Conservation (phyloP, 2,113 vertebrate genomes). For the Ceyx cyanopectus region DNA sequence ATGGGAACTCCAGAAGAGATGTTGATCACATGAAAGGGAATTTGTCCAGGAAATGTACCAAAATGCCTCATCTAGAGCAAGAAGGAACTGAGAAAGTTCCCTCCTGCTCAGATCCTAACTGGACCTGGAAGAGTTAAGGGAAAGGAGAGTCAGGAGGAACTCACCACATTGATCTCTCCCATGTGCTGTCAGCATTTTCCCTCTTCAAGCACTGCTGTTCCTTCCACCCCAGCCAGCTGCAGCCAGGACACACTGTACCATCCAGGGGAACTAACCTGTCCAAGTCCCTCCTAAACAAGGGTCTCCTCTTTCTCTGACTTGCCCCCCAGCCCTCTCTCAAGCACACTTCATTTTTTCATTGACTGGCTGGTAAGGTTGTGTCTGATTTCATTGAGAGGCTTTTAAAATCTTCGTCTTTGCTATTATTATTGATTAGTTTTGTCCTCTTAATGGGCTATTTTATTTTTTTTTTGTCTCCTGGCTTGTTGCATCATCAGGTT, state of each 20-base stretch:
- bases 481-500: background rate
- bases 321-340: background rate
- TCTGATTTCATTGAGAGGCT: slow-evolving; percentile 71
- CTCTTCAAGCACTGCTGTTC: background rate
- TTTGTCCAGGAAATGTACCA: background rate
- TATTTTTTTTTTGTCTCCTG: background rate
- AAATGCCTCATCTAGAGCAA: background rate
- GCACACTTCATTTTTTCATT: background rate
- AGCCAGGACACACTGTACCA: background rate
- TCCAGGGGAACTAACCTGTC: background rate
- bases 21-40: background rate
- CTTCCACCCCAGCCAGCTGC: background rate
- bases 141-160: slow-evolving; percentile 21
- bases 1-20: background rate
- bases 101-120: background rate
- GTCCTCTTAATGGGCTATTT: slow-evolving; percentile 74
- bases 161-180: slow-evolving; percentile 42
- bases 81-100: background rate
- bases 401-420: slow-evolving; percentile 73
- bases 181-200: slow-evolving; percentile 1
- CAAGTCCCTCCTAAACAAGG: background rate
- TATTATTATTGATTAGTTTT: slow-evolving; percentile 73
- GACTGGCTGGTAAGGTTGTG: slow-evolving; percentile 16
- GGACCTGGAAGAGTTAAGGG: background rate
- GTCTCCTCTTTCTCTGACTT: background rate